Conservation (phyloP, 2,888 invertebrate genomes). For the Synanthedon vespiformis region DNA sequence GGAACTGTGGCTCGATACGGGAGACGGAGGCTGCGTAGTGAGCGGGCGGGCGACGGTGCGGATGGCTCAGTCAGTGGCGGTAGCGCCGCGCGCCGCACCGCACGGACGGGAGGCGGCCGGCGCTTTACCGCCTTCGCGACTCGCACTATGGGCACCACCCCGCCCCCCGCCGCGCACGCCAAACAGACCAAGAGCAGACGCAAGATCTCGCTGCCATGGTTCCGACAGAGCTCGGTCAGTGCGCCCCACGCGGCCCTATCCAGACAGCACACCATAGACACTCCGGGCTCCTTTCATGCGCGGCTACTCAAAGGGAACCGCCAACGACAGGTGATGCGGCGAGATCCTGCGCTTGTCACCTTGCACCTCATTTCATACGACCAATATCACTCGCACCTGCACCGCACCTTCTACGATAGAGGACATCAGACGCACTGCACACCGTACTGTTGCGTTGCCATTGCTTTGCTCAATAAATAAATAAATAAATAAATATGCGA, state of each 20-base stretch:
- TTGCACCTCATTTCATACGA: constrained; percentile 1
- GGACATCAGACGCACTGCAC: too few relatives aligned
- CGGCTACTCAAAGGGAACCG: constrained; percentile 77
- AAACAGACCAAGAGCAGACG: constrained; percentile 79
- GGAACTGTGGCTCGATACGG: constrained; percentile 63
- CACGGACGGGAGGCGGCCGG: constrained; percentile 28
- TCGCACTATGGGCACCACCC: constrained; percentile 20
- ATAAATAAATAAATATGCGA: too few relatives aligned
- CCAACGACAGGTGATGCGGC: constrained; percentile 55
- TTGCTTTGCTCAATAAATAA: too few relatives aligned
- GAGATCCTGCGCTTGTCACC: background rate
- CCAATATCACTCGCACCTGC: constrained; percentile 1
- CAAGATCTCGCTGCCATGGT: constrained; percentile 92
- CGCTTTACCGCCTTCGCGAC: constrained; percentile 13
- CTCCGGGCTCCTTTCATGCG: constrained; percentile 87
- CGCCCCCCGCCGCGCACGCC: constrained; percentile 26
- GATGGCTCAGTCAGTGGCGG: constrained; percentile 16
- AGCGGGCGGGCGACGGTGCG: constrained; percentile 26
- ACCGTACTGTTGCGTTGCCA: too few relatives aligned
- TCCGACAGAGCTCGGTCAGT: constrained; percentile 83
- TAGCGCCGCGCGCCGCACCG: constrained; percentile 15
- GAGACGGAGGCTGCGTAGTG: constrained; percentile 67
- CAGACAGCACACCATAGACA: constrained; percentile 91
- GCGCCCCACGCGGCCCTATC: constrained; percentile 80
- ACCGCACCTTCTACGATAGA: too few relatives aligned